These are phyloP conservation scores for Rhyzopertha dominica DNA, from an alignment of 1,140 invertebrate genomes.

Conservation along the genomic window DNA sequence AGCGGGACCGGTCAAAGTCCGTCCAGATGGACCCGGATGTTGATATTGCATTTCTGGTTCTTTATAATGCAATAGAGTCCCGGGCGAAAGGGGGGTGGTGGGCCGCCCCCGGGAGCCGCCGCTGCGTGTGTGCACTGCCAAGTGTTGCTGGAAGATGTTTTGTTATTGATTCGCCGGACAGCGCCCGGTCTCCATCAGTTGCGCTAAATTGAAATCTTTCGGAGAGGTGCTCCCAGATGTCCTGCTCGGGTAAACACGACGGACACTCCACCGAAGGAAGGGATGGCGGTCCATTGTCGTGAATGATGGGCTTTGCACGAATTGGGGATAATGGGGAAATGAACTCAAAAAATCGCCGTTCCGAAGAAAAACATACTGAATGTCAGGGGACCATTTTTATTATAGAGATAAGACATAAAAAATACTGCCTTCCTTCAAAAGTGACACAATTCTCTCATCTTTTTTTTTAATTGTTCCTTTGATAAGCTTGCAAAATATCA, in stretches of 20 bases:
- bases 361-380: too few relatives aligned
- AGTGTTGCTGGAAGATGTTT: conserved; percentile 46
- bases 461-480: too few relatives aligned
- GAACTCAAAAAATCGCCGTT: too few relatives aligned
- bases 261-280: conserved; percentile 37
- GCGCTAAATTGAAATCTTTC: conserved; percentile 43
- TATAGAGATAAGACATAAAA: too few relatives aligned
- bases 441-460: too few relatives aligned
- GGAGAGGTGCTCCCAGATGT: conserved; percentile 29
- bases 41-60: conserved; percentile 47
- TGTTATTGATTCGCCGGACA: conserved; percentile 43
- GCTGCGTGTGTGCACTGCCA: conserved; percentile 45
- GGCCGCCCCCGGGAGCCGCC: conserved; percentile 31
- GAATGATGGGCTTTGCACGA: too few relatives aligned
- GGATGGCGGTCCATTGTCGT: too few relatives aligned
- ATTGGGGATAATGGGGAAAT: too few relatives aligned
- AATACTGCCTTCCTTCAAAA: too few relatives aligned
- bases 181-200: conserved; percentile 34
- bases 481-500: too few relatives aligned
- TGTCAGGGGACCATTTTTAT: too few relatives aligned
- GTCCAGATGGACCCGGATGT: conserved; percentile 43
- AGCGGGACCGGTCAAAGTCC: conserved; percentile 1
- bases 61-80: conserved; percentile 46
- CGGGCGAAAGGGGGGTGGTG: conserved; percentile 23
- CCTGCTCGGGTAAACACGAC: neutral